A percentile compares a stretch with the other conserved stretches of the same genome.
Evolutionary conservation across 1,140 invertebrate species (phyloP).

Genomic region (Drosophila tristis): DNA sequence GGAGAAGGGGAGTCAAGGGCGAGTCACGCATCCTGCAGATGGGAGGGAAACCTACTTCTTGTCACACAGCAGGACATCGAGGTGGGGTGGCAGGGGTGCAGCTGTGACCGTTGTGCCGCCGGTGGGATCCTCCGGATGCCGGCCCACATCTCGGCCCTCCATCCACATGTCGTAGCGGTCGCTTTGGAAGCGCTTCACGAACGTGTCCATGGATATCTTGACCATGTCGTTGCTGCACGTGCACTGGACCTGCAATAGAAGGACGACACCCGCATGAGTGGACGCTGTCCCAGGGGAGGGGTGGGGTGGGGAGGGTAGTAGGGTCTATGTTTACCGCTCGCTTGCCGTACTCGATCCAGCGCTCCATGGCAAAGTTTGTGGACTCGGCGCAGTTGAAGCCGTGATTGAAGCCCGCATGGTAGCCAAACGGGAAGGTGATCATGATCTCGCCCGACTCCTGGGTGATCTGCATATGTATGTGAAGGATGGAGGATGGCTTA

Average conservation of each 20-base stretch:
- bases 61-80: slow-evolving; percentile 78
- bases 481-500: neutral
- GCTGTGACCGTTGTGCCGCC: slow-evolving; percentile 50
- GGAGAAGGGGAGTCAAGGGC: neutral
- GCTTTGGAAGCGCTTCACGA: slow-evolving; percentile 97
- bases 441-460: slow-evolving; percentile 99
- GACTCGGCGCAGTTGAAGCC: slow-evolving; percentile 99
- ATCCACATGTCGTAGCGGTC: slow-evolving; percentile 89
- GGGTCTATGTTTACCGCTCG: slow-evolving; percentile 85
- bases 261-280: no score
- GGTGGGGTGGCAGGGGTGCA: slow-evolving; percentile 68
- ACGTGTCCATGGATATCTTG: slow-evolving; percentile 98
- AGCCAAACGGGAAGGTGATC: slow-evolving; percentile 99
- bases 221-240: slow-evolving; percentile 96
- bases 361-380: slow-evolving; percentile 98
- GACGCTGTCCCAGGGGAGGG: no score
- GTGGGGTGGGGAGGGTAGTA: no score
- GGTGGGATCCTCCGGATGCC: slow-evolving; percentile 95
- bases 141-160: slow-evolving; percentile 93
- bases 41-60: slow-evolving; percentile 72
- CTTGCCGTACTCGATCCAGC: slow-evolving; percentile 99
- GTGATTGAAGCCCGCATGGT: slow-evolving; percentile 98
- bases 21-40: neutral
- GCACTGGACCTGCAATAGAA: slow-evolving; percentile 86
- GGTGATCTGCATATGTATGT: slow-evolving; percentile 89